Base-by-base conservation (phyloP, 92 coral and sea anemone genomes). In the Porites rus region DNA sequence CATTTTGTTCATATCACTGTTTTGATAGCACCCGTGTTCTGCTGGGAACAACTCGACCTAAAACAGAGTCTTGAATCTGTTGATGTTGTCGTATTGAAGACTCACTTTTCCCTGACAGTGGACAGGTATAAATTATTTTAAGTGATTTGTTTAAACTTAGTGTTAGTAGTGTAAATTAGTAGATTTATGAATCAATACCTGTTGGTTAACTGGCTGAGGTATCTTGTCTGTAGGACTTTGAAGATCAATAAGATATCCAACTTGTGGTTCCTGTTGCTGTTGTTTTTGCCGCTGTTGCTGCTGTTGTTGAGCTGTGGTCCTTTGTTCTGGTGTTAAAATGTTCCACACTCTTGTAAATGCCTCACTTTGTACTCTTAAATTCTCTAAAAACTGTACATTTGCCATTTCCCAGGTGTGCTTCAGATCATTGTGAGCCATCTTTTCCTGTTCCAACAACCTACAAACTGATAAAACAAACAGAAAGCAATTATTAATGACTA, bases 371-470 rank as follows among this genome's bases (percentile, higher is more conserved):
- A 90, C 73, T 63, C 86, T 91, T 28, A 93, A 94, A 56, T 91
- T 94, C 60, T 95, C 98, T 12, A 95, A 86, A 69, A 97, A 97
- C 77, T 96, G 99, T 38, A 95, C 93, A 71, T 97, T 97, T 24
- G 99, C 99, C 98, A 95, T 95, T 74, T 95, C 93, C 99, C 99
- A 97, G 28, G 99, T 97, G 80, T 97, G 92, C 79, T 97, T 97
- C 62, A 97, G 84, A 68, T 96, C 99, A 53, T 81, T 61, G 86
- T 97, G 99, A 31, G 93, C 91, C 83, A 91, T 94, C 75, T 93
- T 95, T 89, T 97, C 99, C 84, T 93, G 95, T 77, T 97, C 99
- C 8, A 97, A 82, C 52, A 97, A 24, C 72, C 94, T 91, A 65
- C 98, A 97, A 13, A 97, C 99, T 97, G 66, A 61, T 20, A 59